Percentiles rank a stretch among this genome's conserved stretches.
These are phyloP conservation scores for Drosophila subquinaria DNA, from an alignment of 2,888 invertebrate genomes.

Conservation along the genomic window DNA sequence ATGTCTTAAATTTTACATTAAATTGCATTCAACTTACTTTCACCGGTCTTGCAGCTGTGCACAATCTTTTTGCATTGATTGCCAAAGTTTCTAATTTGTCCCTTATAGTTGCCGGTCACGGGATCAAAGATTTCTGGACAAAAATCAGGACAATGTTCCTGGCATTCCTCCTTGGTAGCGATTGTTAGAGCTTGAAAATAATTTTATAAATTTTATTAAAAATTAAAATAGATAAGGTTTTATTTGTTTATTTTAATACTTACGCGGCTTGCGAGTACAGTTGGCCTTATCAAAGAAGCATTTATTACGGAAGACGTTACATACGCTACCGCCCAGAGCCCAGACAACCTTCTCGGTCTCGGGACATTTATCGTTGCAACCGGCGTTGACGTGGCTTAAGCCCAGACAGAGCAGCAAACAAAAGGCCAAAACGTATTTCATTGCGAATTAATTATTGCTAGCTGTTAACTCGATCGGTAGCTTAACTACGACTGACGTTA, in stretches of 20 bases:
- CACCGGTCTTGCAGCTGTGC: conserved; percentile 60
- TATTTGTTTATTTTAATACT: neutral
- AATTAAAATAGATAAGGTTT: no score
- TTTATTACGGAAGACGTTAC: conserved; percentile 62
- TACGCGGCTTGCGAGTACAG: conserved; percentile 54
- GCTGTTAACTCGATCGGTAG: neutral
- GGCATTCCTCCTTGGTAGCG: conserved; percentile 56
- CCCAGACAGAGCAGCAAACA: conserved; percentile 37
- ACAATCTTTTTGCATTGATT: conserved; percentile 51
- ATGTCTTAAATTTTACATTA: neutral
- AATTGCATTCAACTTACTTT: conserved; percentile 49
- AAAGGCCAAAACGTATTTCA: conserved; percentile 44
- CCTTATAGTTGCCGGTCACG: conserved; percentile 46
- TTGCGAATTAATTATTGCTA: conserved; percentile 34
- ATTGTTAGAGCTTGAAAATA: conserved; percentile 48
- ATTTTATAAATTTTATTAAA: neutral
- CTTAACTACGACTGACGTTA: conserved; percentile 5
- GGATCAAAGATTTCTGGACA: conserved; percentile 46
- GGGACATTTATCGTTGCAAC: conserved; percentile 52
- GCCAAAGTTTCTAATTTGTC: conserved; percentile 37
- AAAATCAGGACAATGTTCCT: conserved; percentile 29
- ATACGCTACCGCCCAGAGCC: conserved; percentile 51
- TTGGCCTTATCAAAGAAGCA: conserved; percentile 63
- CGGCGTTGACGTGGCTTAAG: conserved; percentile 40
- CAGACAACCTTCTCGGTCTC: conserved; percentile 65